Evolutionary conservation across 2,797 vertebrate species (phyloP).

Genomic region (Chrysocyon brachyurus): DNA sequence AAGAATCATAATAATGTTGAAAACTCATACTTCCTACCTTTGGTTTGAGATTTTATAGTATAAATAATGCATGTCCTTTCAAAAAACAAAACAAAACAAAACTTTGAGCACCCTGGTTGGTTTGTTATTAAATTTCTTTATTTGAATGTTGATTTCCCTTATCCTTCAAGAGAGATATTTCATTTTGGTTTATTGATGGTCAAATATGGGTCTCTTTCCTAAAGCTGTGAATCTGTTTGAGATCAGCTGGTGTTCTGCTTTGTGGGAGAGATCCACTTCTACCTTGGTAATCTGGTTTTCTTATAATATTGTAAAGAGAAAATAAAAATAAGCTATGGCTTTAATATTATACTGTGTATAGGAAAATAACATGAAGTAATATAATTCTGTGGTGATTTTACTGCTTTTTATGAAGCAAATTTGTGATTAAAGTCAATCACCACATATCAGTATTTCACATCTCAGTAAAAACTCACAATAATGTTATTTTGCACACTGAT

Average conservation of each 20-base stretch:
- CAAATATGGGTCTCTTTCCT: conserved; percentile 58
- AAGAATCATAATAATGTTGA: neutral
- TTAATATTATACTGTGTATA: conserved; percentile 50
- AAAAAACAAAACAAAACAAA: neutral
- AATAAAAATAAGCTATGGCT: conserved; percentile 66
- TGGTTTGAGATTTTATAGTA: conserved; percentile 17
- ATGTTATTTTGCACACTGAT: neutral
- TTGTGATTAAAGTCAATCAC: conserved; percentile 63
- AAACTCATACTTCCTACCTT: neutral
- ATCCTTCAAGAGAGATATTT: conserved; percentile 65
- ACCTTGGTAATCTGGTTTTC: conserved; percentile 46
- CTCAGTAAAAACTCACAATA: conserved; percentile 58
- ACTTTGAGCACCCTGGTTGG: neutral
- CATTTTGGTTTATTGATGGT: conserved; percentile 66
- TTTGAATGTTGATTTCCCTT: conserved; percentile 68
- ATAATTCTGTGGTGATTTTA: conserved; percentile 55
- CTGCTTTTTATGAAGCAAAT: conserved; percentile 36
- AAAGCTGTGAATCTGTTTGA: conserved; percentile 39
- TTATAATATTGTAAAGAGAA: conserved; percentile 50
- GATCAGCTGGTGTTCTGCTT: conserved; percentile 25
- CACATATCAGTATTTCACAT: neutral
- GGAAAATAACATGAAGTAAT: conserved; percentile 46
- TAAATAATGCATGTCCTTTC: conserved; percentile 58
- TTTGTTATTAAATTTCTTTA: conserved; percentile 39
- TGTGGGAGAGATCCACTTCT: conserved; percentile 49